Evolutionary conservation across 2,797 vertebrate species (phyloP).

Genomic region (Taenioides sp.): DNA sequence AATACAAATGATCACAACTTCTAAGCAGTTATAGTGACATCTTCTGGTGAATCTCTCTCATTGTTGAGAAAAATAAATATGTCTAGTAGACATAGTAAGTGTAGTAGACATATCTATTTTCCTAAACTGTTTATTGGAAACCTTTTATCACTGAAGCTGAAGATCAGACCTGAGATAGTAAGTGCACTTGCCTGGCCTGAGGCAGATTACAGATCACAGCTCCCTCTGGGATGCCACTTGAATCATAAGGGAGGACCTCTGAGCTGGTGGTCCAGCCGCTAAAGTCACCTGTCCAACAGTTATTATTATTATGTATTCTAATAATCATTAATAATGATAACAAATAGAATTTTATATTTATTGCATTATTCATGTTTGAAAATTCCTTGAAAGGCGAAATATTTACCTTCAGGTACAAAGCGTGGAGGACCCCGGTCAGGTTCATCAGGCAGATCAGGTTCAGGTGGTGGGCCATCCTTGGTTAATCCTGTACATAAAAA

Average conservation of each 20-base stretch:
- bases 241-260: constrained; percentile 75
- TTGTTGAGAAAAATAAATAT: too few species aligned
- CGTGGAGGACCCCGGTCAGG: constrained; percentile 52
- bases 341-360: too few species aligned
- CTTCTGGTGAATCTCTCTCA: neutral
- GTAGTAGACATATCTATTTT: too few species aligned
- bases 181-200: constrained; percentile 57
- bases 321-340: too few species aligned
- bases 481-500: constrained; percentile 61
- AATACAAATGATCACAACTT: neutral
- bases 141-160: neutral
- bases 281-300: constrained; percentile 74
- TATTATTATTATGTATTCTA: too few species aligned
- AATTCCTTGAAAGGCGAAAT: too few species aligned
- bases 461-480: constrained; percentile 67
- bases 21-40: neutral
- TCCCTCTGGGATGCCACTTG: constrained; percentile 72
- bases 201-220: constrained; percentile 67
- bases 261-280: constrained; percentile 75
- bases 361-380: too few species aligned
- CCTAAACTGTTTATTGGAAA: neutral
- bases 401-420: constrained; percentile 67
- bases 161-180: neutral
- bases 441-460: constrained; percentile 44
- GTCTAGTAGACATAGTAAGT: too few species aligned